These are phyloP conservation scores for Colius striatus DNA, from an alignment of 2,113 vertebrate species.

Conservation along the genomic window DNA sequence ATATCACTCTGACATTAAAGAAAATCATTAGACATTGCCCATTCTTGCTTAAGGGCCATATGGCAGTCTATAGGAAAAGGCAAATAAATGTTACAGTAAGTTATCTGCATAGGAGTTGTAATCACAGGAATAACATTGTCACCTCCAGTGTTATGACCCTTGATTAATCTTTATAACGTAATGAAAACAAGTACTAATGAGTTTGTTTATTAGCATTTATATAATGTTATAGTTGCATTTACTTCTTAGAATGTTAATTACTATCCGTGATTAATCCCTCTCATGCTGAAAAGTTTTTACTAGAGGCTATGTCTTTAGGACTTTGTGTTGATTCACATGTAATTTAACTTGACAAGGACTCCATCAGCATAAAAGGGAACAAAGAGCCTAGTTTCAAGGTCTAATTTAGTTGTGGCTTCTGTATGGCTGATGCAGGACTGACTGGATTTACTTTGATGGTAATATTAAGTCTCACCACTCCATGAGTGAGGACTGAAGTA, in stretches of 20 bases:
- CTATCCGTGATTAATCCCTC: constrained; percentile 12
- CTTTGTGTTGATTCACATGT: constrained; percentile 26
- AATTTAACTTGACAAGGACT: constrained; percentile 52
- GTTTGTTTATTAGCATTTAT: constrained; percentile 45
- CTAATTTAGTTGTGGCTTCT: constrained; percentile 50
- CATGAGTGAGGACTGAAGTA: constrained; percentile 42
- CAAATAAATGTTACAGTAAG: neutral
- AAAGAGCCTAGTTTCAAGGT: constrained; percentile 35
- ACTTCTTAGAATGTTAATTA: constrained; percentile 35
- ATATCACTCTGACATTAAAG: neutral
- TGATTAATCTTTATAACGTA: constrained; percentile 29
- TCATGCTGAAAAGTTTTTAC: constrained; percentile 25
- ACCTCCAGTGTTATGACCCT: neutral
- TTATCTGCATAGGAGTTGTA: neutral
- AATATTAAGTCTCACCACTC: constrained; percentile 47
- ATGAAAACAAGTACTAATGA: constrained; percentile 13
- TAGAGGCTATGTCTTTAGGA: neutral
- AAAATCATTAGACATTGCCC: neutral
- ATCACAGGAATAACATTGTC: neutral
- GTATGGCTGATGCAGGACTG: constrained; percentile 8
- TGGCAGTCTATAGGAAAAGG: neutral
- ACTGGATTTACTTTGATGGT: constrained; percentile 28
- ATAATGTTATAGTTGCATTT: neutral
- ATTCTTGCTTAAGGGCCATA: neutral
- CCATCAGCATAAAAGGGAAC: constrained; percentile 5